Evolutionary conservation across 2,113 vertebrate genomes (phyloP).

Genomic region (Sinocyclocheilus anophthalmus): DNA sequence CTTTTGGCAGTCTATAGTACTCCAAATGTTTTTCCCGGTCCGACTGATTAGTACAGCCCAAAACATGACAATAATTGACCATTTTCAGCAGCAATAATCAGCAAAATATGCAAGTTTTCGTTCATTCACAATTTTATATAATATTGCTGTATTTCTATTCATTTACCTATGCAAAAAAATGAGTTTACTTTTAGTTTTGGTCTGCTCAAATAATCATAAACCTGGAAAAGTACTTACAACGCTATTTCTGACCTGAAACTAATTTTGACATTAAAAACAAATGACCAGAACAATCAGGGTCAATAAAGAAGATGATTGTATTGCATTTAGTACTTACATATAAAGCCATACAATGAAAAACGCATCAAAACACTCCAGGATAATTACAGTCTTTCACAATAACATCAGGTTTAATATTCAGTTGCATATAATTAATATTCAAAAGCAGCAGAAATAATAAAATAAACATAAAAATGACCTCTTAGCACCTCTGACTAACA

Average conservation of each 20-base stretch:
- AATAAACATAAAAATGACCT: not conserved
- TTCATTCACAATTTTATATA: too few relatives aligned
- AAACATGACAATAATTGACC: too few relatives aligned
- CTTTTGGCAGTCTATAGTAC: too few relatives aligned
- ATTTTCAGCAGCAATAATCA: too few relatives aligned
- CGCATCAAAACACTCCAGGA: conserved; percentile 5
- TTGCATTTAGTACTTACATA: conserved; percentile 6
- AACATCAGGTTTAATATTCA: conserved; percentile 31
- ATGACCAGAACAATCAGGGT: not conserved
- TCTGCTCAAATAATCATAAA: too few relatives aligned
- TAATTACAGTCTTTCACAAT: conserved; percentile 26
- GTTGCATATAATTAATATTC: not conserved
- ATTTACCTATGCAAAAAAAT: too few relatives aligned
- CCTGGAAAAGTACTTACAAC: not conserved
- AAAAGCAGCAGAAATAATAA: conserved; percentile 14
- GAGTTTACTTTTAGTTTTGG: too few relatives aligned
- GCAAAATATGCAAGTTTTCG: too few relatives aligned
- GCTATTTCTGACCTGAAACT: not conserved
- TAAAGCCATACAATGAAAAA: conserved; percentile 6
- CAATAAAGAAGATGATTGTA: not conserved
- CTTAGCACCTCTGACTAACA: conserved; percentile 12
- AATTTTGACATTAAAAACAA: not conserved
- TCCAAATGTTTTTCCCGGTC: too few relatives aligned
- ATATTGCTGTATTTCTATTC: too few relatives aligned
- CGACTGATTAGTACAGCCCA: too few relatives aligned